These are phyloP conservation scores for Acrobasis repandana DNA, from an alignment of 2,888 invertebrate species.

Conservation along the genomic window DNA sequence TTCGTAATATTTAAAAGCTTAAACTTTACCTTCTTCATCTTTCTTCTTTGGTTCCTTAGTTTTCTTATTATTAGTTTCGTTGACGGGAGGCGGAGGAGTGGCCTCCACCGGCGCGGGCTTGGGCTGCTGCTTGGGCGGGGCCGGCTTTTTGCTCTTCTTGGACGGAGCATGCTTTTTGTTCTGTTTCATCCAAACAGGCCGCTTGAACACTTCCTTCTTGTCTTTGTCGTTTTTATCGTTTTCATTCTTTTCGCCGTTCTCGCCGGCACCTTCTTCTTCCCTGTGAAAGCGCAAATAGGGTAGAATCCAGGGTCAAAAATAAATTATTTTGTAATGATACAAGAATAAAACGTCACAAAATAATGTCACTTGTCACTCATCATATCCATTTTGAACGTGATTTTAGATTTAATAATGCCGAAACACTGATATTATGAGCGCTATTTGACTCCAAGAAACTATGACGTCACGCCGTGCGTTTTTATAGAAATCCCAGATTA, in stretches of 20 bases:
- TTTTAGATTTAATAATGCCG: too few species aligned
- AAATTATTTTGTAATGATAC: too few species aligned
- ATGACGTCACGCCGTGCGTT: too few species aligned
- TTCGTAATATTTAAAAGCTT: constrained; percentile 17
- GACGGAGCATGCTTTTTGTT: constrained; percentile 76
- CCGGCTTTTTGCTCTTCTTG: constrained; percentile 84
- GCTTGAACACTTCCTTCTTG: constrained; percentile 83
- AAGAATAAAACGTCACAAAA: too few species aligned
- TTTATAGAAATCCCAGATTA: too few species aligned
- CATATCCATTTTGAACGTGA: too few species aligned
- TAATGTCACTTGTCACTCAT: too few species aligned
- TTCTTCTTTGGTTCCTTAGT: constrained; percentile 75
- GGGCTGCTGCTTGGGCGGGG: constrained; percentile 55
- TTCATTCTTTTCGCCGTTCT: constrained; percentile 60
- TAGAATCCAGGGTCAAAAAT: too few species aligned
- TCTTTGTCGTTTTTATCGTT: constrained; percentile 75
- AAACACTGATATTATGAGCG: too few species aligned
- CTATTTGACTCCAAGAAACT: too few species aligned
- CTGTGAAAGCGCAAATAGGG: constrained; percentile 52
- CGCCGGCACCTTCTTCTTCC: constrained; percentile 81
- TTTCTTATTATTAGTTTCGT: constrained; percentile 48
- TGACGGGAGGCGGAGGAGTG: constrained; percentile 46
- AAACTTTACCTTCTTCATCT: constrained; percentile 52
- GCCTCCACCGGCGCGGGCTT: constrained; percentile 44
- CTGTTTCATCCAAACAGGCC: constrained; percentile 92